Percentiles rank a stretch among this genome's conserved stretches.
phyloP scores from a whole-genome alignment of 2,888 invertebrate species.

The Petrolisthes manimaculis region DNA sequence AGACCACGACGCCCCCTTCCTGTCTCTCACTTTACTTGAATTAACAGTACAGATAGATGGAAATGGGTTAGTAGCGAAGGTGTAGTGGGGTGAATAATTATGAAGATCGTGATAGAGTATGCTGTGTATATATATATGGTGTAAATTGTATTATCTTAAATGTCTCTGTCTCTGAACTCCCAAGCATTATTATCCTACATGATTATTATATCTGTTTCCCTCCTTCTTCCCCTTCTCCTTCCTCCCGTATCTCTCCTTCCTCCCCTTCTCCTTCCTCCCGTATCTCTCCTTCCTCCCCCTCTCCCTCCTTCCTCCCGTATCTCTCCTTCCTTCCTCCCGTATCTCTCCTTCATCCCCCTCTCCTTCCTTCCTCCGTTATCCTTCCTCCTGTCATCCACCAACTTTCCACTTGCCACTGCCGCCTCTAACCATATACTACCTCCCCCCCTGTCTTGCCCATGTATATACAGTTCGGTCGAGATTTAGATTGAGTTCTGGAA shows the following conservation, averaged over 20 bases:
- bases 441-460: background rate
- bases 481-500: too few species aligned
- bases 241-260: background rate
- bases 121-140: too few species aligned
- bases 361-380: background rate
- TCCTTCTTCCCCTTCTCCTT: background rate
- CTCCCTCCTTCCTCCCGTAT: background rate
- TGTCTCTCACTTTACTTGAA: background rate
- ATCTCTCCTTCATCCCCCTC: background rate
- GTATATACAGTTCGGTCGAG: background rate
- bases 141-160: too few species aligned
- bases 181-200: too few species aligned
- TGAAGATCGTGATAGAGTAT: too few species aligned
- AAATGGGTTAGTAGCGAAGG: too few species aligned
- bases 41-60: too few species aligned
- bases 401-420: background rate
- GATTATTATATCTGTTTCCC: too few species aligned
- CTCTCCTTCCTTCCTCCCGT: background rate
- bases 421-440: background rate
- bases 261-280: background rate
- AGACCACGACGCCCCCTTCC: background rate
- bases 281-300: background rate
- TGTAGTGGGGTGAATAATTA: too few species aligned
- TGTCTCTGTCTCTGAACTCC: too few species aligned
- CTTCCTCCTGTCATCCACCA: background rate